phyloP scores from a whole-genome alignment of 2,888 invertebrate species.

The Congeria kusceri region DNA sequence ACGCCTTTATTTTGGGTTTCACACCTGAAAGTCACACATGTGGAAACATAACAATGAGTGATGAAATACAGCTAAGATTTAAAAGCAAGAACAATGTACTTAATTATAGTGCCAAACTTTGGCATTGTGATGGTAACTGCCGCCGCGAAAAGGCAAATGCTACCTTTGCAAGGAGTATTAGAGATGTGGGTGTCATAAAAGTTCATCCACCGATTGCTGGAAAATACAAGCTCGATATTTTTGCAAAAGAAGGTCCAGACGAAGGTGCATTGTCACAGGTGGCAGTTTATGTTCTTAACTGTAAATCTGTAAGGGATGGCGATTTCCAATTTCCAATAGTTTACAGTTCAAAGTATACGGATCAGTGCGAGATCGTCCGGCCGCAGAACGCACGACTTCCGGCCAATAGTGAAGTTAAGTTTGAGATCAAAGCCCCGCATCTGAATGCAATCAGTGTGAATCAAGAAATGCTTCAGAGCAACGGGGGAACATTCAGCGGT shows the following conservation, averaged over 20 bases:
- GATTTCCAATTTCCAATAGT: conserved; percentile 37
- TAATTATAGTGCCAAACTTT: background rate
- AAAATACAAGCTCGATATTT: conserved; percentile 33
- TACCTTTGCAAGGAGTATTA: no score
- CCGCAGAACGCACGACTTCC: conserved; percentile 32
- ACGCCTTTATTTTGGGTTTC: conserved; percentile 40
- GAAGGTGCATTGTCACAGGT: conserved; percentile 18
- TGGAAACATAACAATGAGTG: conserved; percentile 33
- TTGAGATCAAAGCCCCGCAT: conserved; percentile 29
- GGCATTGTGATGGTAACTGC: background rate
- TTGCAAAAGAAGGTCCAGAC: conserved; percentile 23
- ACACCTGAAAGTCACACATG: conserved; percentile 48
- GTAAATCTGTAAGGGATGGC: conserved; percentile 17
- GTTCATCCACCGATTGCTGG: conserved; percentile 34
- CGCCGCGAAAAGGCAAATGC: no score
- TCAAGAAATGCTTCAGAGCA: conserved; percentile 11
- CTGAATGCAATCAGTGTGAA: conserved; percentile 30
- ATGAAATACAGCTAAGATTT: conserved; percentile 46
- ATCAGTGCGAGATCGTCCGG: conserved; percentile 29
- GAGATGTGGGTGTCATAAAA: conserved; percentile 1
- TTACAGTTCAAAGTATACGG: conserved; percentile 1
- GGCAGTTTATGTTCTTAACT: conserved; percentile 36
- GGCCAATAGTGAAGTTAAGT: conserved; percentile 17
- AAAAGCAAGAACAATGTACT: background rate
- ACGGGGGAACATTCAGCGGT: conserved; percentile 26